Percentiles rank a stretch among this genome's conserved stretches.
Evolutionary conservation across 2,113 vertebrate species (phyloP).

Genomic region (Toxostoma redivivum): DNA sequence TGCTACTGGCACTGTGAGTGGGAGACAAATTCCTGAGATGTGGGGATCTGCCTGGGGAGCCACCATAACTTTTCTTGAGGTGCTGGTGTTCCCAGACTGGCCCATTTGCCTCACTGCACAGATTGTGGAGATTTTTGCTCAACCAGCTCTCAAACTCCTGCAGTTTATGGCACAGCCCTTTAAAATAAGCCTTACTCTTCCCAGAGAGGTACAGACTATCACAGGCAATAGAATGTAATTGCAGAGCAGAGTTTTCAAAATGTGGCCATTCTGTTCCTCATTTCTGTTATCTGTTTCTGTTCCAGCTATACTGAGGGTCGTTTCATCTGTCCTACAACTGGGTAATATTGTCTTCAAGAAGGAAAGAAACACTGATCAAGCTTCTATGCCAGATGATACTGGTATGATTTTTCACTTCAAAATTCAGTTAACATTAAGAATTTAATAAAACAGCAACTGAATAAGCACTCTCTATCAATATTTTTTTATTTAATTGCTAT

Average conservation of each 20-base stretch:
- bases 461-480: not conserved
- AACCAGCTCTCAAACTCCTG: not conserved
- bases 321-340: conserved; percentile 91
- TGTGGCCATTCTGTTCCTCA: not conserved
- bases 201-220: not conserved
- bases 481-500: not conserved
- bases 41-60: not conserved
- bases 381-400: conserved; percentile 94
- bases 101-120: not conserved
- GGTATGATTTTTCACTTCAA: conserved; percentile 70
- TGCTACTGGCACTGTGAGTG: not conserved
- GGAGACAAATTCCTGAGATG: not conserved
- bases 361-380: conserved; percentile 94
- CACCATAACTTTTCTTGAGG: not conserved
- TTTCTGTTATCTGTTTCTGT: not conserved
- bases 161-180: not conserved
- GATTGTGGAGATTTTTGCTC: not conserved
- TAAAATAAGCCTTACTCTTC: not conserved
- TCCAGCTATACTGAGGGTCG: conserved; percentile 88
- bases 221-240: not conserved
- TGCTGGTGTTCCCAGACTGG: not conserved
- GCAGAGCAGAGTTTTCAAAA: not conserved
- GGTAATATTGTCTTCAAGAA: conserved; percentile 95
- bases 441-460: not conserved
- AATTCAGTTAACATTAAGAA: not conserved